A percentile compares a stretch with the other conserved stretches of the same genome.
phyloP scores from a whole-genome alignment of 2,797 vertebrate genomes.

The Amazona ochrocephala region DNA sequence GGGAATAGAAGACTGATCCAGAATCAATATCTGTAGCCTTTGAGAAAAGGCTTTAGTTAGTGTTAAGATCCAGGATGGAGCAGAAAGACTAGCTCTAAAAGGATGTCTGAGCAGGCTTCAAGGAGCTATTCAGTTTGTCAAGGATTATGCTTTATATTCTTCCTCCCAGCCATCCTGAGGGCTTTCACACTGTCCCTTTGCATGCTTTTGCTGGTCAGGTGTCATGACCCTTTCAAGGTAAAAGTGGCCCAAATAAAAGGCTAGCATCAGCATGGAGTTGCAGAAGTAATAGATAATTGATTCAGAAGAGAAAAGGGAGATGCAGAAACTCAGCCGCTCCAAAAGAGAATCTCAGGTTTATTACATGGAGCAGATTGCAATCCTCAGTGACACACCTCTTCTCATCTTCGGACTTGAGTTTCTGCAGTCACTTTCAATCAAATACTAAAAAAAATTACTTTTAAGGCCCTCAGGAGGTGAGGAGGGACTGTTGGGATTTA shows the following conservation, averaged over 20 bases:
- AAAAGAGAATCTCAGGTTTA: background rate
- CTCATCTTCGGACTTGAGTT: background rate
- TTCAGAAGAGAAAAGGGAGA: constrained; percentile 1
- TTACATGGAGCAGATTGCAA: background rate
- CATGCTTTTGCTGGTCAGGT: background rate
- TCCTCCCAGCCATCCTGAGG: background rate
- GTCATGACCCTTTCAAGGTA: background rate
- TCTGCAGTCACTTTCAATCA: constrained; percentile 22
- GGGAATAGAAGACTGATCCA: background rate
- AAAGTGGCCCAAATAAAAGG: background rate
- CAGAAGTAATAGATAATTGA: background rate
- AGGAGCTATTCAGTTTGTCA: background rate
- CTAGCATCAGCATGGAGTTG: background rate
- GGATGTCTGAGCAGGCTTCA: background rate
- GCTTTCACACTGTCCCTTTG: background rate
- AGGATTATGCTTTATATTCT: background rate
- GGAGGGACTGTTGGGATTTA: background rate
- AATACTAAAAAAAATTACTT: constrained; percentile 5
- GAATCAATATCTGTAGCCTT: background rate
- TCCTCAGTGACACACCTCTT: background rate
- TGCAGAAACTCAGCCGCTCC: background rate
- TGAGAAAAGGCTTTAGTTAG: background rate
- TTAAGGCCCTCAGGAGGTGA: background rate
- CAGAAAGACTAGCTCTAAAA: background rate
- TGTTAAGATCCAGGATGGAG: background rate